These are phyloP conservation scores for Caenorhabditis afra DNA, from an alignment of 2,888 invertebrate species.

Conservation along the genomic window DNA sequence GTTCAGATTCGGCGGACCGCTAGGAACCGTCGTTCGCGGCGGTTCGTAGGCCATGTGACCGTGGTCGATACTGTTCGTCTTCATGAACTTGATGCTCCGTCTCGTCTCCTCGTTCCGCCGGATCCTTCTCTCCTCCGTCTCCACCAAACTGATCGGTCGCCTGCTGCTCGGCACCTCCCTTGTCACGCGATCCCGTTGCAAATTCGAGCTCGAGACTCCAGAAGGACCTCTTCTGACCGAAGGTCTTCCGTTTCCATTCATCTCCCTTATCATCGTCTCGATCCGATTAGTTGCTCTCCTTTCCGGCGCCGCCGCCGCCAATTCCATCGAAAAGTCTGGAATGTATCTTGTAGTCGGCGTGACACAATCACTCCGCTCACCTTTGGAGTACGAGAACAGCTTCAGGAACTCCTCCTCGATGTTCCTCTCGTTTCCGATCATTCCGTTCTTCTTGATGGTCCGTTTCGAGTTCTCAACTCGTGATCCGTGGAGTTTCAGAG, in stretches of 20 bases:
- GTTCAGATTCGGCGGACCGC: conserved; percentile 1
- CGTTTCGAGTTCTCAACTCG: conserved; percentile 70
- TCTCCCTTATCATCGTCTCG: conserved; percentile 67
- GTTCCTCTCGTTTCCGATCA: conserved; percentile 64
- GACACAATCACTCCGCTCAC: conserved; percentile 27
- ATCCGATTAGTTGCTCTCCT: conserved; percentile 51
- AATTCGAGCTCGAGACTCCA: conserved; percentile 35
- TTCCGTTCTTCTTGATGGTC: conserved; percentile 56
- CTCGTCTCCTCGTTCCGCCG: conserved; percentile 51
- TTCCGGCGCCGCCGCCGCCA: conserved; percentile 28
- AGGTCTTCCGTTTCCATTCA: conserved; percentile 50
- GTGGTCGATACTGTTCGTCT: conserved; percentile 60
- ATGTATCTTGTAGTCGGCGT: background rate
- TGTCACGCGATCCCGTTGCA: conserved; percentile 40
- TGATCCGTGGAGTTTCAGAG: conserved; percentile 77
- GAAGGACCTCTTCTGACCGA: conserved; percentile 25
- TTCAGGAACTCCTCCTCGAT: conserved; percentile 77
- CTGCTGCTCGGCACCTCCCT: conserved; percentile 35
- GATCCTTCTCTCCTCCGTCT: conserved; percentile 53
- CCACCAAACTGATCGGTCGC: conserved; percentile 59
- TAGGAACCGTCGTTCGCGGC: conserved; percentile 7
- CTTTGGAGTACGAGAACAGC: conserved; percentile 73
- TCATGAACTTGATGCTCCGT: conserved; percentile 60
- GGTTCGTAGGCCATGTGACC: conserved; percentile 45
- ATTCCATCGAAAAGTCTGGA: conserved; percentile 46